Percentiles rank a stretch among this genome's conserved stretches.
phyloP scores from a whole-genome alignment of 2,888 invertebrate species.

The Crocallis elinguaria region DNA sequence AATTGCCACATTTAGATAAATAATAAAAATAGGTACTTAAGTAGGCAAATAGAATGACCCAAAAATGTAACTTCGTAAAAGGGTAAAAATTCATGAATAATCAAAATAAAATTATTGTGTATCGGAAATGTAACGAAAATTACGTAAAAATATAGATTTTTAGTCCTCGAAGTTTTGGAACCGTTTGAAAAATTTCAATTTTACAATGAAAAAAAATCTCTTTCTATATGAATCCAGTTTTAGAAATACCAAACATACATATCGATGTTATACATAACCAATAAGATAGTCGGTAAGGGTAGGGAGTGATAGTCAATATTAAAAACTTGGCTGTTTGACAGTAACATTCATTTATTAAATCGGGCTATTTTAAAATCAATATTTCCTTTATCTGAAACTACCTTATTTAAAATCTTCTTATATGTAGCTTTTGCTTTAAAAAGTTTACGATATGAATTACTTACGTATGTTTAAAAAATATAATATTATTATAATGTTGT shows the following conservation, averaged over 20 bases:
- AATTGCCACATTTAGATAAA: slow-evolving; percentile 53
- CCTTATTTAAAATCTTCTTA: slow-evolving; percentile 27
- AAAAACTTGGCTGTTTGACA: slow-evolving; percentile 77
- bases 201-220: slow-evolving; percentile 52
- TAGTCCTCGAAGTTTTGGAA: slow-evolving; percentile 57
- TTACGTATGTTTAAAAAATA: slow-evolving; percentile 36
- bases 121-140: slow-evolving; percentile 63
- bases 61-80: slow-evolving; percentile 44
- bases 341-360: slow-evolving; percentile 55
- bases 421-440: slow-evolving; percentile 39
- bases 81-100: slow-evolving; percentile 65
- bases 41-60: slow-evolving; percentile 49
- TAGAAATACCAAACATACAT: slow-evolving; percentile 82
- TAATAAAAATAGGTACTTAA: slow-evolving; percentile 39
- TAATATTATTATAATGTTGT: slow-evolving; percentile 37
- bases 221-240: slow-evolving; percentile 65
- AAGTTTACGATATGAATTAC: slow-evolving; percentile 35
- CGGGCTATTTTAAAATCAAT: slow-evolving; percentile 34
- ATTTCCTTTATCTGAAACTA: slow-evolving; percentile 26
- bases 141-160: slow-evolving; percentile 60
- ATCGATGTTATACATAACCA: slow-evolving; percentile 81
- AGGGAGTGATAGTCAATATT: slow-evolving; percentile 79
- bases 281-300: slow-evolving; percentile 63
- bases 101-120: slow-evolving; percentile 65
- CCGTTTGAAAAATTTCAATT: slow-evolving; percentile 58